Evolutionary conservation across 2,113 vertebrate species (phyloP).

Genomic region (Paraplagusia blochii): DNA sequence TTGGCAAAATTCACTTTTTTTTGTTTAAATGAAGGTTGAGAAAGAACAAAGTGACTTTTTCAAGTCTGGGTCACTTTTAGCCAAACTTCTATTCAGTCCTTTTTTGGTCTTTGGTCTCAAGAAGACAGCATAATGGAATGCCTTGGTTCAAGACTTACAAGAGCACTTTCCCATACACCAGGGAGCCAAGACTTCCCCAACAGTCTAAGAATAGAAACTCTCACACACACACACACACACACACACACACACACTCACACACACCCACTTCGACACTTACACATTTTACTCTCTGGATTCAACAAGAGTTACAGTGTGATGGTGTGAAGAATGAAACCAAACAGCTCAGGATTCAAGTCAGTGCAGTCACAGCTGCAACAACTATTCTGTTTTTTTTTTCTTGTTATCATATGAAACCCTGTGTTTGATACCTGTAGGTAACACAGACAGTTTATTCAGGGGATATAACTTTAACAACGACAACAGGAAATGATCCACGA

Average conservation of each 20-base stretch:
- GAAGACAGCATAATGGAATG: slow-evolving; percentile 74
- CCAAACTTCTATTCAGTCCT: too few relatives aligned
- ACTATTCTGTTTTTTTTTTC: too few relatives aligned
- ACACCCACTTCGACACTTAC: slow-evolving; percentile 32
- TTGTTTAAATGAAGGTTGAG: too few relatives aligned
- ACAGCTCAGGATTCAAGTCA: slow-evolving; percentile 33
- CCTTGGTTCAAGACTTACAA: slow-evolving; percentile 67
- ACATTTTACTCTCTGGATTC: slow-evolving; percentile 36
- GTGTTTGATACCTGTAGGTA: too few relatives aligned
- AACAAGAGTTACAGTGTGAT: slow-evolving; percentile 23
- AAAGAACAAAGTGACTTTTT: too few relatives aligned
- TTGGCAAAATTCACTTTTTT: too few relatives aligned
- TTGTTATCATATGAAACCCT: too few relatives aligned
- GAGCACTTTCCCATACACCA: slow-evolving; percentile 77
- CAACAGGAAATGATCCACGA: too few relatives aligned
- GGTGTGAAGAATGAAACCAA: slow-evolving; percentile 33
- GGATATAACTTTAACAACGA: too few relatives aligned
- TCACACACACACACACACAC: slow-evolving; percentile 18
- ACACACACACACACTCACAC: slow-evolving; percentile 29
- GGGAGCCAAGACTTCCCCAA: slow-evolving; percentile 75
- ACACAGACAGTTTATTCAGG: too few relatives aligned
- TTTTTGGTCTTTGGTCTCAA: slow-evolving; percentile 42
- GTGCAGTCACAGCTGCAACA: slow-evolving; percentile 10
- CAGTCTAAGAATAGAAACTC: slow-evolving; percentile 72
- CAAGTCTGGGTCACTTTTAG: too few relatives aligned